Evolutionary conservation across 2,113 vertebrate genomes (phyloP).

Genomic region (Pelecanus crispus): DNA sequence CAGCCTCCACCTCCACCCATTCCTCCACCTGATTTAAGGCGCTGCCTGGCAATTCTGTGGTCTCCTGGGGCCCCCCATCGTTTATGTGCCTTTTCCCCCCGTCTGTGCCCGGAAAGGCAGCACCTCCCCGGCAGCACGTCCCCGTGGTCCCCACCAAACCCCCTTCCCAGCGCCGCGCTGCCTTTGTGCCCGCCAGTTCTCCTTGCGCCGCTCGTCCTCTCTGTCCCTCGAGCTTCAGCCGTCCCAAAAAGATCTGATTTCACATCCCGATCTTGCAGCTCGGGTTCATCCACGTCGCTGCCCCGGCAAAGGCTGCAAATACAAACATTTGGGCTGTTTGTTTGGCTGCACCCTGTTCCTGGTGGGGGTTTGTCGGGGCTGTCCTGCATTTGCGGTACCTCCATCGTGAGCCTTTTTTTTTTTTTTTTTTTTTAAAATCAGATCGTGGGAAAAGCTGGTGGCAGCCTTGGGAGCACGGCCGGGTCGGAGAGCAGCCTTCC

Average conservation of each 20-base stretch:
- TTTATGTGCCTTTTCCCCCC: neutral
- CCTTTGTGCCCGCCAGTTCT: neutral
- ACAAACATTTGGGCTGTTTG: neutral
- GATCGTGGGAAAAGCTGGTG: fast-evolving
- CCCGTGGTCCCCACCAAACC: neutral
- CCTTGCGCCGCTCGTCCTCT: neutral
- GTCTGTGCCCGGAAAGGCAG: fast-evolving
- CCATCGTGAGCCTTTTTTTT: neutral
- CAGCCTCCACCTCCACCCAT: neutral
- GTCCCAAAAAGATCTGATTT: neutral
- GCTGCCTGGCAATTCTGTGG: neutral
- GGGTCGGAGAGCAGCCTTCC: neutral
- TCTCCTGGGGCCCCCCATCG: fast-evolving
- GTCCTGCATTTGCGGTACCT: neutral
- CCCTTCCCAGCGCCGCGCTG: fast-evolving
- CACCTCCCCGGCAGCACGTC: fast-evolving
- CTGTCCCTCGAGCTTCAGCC: neutral
- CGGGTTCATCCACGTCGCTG: fast-evolving
- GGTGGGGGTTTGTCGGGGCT: fast-evolving
- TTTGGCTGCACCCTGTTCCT: neutral
- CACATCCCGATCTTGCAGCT: neutral
- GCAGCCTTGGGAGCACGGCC: fast-evolving
- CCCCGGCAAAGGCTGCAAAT: neutral
- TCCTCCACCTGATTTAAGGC: neutral
- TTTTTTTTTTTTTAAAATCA: neutral